These are phyloP conservation scores for Orientallactaga bullata DNA, from an alignment of 2,113 vertebrate genomes.

Conservation along the genomic window DNA sequence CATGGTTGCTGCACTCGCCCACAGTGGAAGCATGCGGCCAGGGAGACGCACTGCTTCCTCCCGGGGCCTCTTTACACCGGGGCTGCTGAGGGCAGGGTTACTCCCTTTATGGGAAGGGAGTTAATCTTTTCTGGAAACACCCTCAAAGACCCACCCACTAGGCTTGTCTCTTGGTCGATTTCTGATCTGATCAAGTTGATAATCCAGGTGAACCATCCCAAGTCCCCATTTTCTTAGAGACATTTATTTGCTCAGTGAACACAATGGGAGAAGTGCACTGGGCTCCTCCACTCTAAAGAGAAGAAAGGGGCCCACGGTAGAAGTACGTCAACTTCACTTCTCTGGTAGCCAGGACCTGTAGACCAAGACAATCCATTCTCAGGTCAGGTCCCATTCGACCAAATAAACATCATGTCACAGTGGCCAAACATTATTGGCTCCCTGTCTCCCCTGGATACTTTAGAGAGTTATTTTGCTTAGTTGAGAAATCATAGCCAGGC, in stretches of 20 bases:
- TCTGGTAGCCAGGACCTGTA: background rate
- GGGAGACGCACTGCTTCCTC: no score
- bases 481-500: conserved; percentile 63
- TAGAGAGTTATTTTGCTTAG: conserved; percentile 64
- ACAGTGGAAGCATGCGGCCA: no score
- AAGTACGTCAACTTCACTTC: conserved; percentile 53
- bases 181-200: no score
- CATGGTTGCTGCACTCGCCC: no score
- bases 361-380: conserved; percentile 64
- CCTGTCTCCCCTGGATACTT: conserved; percentile 65
- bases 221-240: conserved; percentile 1
- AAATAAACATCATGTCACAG: conserved; percentile 65
- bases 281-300: conserved; percentile 67
- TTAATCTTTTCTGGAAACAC: no score
- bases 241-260: conserved; percentile 16
- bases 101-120: no score
- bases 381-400: conserved; percentile 72
- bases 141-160: no score
- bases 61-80: no score
- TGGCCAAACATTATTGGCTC: conserved; percentile 68
- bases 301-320: background rate
- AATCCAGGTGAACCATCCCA: no score
- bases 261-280: conserved; percentile 22
- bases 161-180: no score
- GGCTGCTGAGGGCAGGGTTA: no score